Evolutionary conservation across 2,888 invertebrate species (phyloP).

Genomic region (Bombylius discolor): DNA sequence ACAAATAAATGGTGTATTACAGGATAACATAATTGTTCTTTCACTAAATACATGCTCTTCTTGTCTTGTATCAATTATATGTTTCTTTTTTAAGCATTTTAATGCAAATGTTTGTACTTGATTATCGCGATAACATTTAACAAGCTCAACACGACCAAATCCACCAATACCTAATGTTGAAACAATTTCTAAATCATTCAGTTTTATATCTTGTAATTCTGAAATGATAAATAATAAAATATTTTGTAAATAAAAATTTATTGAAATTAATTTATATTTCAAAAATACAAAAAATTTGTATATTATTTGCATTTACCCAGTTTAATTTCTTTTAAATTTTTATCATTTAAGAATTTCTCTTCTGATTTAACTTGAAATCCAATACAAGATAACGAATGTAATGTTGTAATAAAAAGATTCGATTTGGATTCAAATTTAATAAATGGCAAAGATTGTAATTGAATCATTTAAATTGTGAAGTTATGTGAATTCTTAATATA

Average conservation of each 20-base stretch:
- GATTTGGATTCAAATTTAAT: too few relatives aligned
- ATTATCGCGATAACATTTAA: conserved; percentile 45
- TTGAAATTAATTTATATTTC: neutral
- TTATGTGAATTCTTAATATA: too few relatives aligned
- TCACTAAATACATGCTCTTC: conserved; percentile 84
- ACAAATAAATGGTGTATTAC: conserved; percentile 38
- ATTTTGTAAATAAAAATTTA: neutral
- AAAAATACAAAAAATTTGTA: too few relatives aligned
- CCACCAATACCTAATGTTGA: conserved; percentile 87
- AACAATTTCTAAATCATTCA: conserved; percentile 66
- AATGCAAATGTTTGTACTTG: conserved; percentile 54
- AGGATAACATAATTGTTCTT: conserved; percentile 67
- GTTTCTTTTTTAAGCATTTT: conserved; percentile 79
- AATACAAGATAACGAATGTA: too few relatives aligned
- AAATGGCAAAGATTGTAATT: too few relatives aligned
- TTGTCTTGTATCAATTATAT: conserved; percentile 79
- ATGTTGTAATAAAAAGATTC: too few relatives aligned
- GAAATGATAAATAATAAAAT: neutral
- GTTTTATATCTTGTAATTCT: conserved; percentile 56
- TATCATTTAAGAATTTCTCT: too few relatives aligned
- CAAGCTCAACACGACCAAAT: conserved; percentile 77
- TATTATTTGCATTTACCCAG: too few relatives aligned
- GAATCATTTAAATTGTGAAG: too few relatives aligned
- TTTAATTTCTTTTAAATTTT: too few relatives aligned
- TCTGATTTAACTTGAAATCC: too few relatives aligned